Percentiles rank a stretch among this genome's conserved stretches.
phyloP scores from a whole-genome alignment of 1,140 invertebrate species.

The Trinorchestia longiramus region DNA sequence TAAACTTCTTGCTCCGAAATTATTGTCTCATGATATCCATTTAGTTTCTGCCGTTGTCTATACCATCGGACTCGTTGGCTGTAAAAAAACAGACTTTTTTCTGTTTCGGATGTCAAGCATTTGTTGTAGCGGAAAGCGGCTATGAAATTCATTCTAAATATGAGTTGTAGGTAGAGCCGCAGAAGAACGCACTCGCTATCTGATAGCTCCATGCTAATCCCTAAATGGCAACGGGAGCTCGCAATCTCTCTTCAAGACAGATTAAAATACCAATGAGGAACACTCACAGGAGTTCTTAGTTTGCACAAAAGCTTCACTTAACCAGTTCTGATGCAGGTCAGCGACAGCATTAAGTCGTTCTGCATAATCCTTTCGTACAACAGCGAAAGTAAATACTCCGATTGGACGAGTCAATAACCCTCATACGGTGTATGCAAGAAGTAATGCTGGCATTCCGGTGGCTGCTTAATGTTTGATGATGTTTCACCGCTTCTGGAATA shows the following conservation, averaged over 20 bases:
- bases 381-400: conserved; percentile 25
- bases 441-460: neutral
- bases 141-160: conserved; percentile 8
- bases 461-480: neutral
- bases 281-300: conserved; percentile 30
- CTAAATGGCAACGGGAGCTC: conserved; percentile 45
- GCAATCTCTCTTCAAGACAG: conserved; percentile 30
- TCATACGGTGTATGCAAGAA: neutral
- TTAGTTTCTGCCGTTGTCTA: neutral
- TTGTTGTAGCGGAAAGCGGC: neutral
- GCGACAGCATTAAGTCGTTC: conserved; percentile 22
- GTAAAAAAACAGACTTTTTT: neutral
- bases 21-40: neutral
- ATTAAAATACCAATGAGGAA: conserved; percentile 48
- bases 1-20: neutral
- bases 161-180: neutral
- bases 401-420: conserved; percentile 5
- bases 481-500: neutral
- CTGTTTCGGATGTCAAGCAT: neutral
- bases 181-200: conserved; percentile 37
- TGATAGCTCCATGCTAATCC: conserved; percentile 51
- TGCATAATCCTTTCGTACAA: conserved; percentile 15
- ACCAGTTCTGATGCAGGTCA: conserved; percentile 46
- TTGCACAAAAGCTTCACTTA: conserved; percentile 23
- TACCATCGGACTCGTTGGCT: neutral